Evolutionary conservation across 1,140 invertebrate species (phyloP).

Genomic region (Leptestheria dahalacensis): DNA sequence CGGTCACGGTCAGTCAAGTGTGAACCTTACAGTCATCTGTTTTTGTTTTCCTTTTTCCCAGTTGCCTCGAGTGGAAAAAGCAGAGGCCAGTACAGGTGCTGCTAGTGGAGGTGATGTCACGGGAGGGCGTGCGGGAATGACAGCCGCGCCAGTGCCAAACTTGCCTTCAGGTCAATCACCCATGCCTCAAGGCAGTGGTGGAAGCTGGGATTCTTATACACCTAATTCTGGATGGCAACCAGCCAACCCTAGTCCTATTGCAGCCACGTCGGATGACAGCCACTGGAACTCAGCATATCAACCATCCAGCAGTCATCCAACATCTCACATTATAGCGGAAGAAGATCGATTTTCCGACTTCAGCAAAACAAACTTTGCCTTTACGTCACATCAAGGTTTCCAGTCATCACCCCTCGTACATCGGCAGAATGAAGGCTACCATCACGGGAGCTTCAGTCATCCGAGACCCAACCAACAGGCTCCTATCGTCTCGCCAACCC

Average conservation of each 20-base stretch:
- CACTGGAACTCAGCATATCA: not conserved
- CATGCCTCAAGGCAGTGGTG: not conserved
- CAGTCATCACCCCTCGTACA: too few relatives aligned
- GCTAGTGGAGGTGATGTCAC: not conserved
- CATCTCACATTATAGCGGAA: not conserved
- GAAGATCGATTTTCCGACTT: not conserved
- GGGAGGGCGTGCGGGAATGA: not conserved
- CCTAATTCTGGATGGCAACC: not conserved
- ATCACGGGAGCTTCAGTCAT: not conserved
- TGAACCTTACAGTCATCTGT: not conserved
- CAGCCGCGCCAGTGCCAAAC: not conserved
- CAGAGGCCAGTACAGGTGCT: not conserved
- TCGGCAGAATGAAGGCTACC: too few relatives aligned
- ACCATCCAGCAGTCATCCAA: too few relatives aligned
- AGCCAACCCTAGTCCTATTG: not conserved
- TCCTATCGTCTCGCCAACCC: constrained; percentile 3
- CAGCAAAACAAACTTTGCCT: not conserved
- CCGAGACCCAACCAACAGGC: constrained; percentile 1
- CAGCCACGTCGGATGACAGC: not conserved
- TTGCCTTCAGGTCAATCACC: not conserved
- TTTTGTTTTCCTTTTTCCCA: not conserved
- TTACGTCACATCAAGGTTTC: not conserved
- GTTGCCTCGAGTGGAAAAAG: not conserved
- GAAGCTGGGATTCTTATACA: not conserved
- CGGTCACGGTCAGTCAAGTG: not conserved